Evolutionary conservation across 2,797 vertebrate species (phyloP), one percentile per base, ranked within the genome.

Genomic region (Falco novaeseelandiae): DNA sequence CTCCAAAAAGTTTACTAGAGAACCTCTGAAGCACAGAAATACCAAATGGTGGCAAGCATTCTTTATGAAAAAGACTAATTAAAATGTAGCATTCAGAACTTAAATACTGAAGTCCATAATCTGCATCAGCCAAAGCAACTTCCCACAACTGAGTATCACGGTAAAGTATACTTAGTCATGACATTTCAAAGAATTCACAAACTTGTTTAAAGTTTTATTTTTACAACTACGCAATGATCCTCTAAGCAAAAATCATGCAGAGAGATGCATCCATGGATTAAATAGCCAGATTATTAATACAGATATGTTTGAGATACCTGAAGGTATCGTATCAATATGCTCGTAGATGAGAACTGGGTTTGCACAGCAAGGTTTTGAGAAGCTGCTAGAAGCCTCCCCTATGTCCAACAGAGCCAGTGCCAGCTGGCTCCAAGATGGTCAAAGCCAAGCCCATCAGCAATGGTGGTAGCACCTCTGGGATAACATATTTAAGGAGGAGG

Each of bases 381-480:
- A 42, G 17, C 42, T 42, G 42, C 42, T 42, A 42, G 42, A 42
- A 42, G 42, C 42, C 42, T 42, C 36, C 36, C 36, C 36, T 38
- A 42, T 42, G 42, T 42, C 42, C 13, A 42, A 42, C 16, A 42
- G 42, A 29, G 18, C 23, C 44, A n/a, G 16, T 2, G 9, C 29
- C 65, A 81, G 44, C 20, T 1, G 1, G 40, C 49, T 34, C 20
- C 12, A 55, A 18, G 32, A 66, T 20, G 12, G 17, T 17, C 36
- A 7, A 62, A 26, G 36, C 36, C 3, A 4, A 61, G 25, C 8
- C 34, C 14, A 27, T 23, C 55, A 70, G 34, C 0, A 0, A 70
- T 1, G 0, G 54, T 19, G 29, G 14, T 19, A 82, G 29, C 1
- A 0, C 19, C 54, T 49, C 29, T 49, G 14, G 5, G 9, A 21